phyloP scores from a whole-genome alignment of 2,113 vertebrate species.

The Danio rerio region DNA sequence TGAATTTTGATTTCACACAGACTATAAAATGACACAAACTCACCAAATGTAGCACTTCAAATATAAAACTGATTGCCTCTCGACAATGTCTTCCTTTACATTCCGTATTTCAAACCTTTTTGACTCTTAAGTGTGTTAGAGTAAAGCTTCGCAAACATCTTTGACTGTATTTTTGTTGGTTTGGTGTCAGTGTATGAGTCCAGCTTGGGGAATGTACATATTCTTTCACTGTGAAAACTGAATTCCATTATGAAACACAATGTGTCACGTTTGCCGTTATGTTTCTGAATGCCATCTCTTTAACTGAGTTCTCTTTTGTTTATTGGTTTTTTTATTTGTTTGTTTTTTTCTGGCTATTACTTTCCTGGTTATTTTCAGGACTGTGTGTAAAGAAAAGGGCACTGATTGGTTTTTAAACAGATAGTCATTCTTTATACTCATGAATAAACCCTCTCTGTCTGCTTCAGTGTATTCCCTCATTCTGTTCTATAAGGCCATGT shows the following conservation, averaged over 20 bases:
- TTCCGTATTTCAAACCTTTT: constrained; percentile 30
- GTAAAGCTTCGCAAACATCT: constrained; percentile 18
- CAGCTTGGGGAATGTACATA: constrained; percentile 75
- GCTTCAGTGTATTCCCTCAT: constrained; percentile 50
- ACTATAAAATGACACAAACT: background rate
- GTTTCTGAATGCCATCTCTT: background rate
- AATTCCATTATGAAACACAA: constrained; percentile 27
- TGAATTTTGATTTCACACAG: too few species aligned
- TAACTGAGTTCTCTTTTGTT: background rate
- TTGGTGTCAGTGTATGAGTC: constrained; percentile 30
- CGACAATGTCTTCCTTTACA: constrained; percentile 39
- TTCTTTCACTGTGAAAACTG: constrained; percentile 90
- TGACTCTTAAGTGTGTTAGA: constrained; percentile 3
- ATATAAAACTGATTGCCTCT: constrained; percentile 17
- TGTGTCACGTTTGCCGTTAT: background rate
- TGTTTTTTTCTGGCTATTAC: constrained; percentile 19
- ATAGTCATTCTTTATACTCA: constrained; percentile 66
- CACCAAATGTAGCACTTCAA: constrained; percentile 44
- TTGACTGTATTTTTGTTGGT: constrained; percentile 23
- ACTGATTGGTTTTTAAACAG: constrained; percentile 10
- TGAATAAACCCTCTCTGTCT: constrained; percentile 76
- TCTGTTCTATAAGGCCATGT: background rate
- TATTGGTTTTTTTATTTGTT: too few species aligned
- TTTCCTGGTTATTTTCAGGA: constrained; percentile 33
- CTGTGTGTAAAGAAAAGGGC: constrained; percentile 37